Evolutionary conservation across 2,888 invertebrate genomes (phyloP), one percentile per base, ranked within the genome.

Genomic region (Bursaphelenchus okinawaensis): DNA sequence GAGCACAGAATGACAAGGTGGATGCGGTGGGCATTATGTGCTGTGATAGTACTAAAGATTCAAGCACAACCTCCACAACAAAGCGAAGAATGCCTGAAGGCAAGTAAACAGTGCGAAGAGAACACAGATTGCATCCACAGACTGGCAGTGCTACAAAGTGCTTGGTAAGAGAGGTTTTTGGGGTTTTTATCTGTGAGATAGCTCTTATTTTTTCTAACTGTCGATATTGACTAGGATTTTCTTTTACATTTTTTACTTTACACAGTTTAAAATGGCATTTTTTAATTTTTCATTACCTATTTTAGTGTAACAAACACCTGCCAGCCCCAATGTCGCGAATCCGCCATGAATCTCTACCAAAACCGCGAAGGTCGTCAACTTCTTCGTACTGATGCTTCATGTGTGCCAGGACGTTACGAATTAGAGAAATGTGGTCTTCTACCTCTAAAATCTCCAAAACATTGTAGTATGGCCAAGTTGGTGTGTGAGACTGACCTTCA

Each of bases 281-380:
- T 52, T 52, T 22, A 52, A 7, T n/a, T 27, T 29, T 54, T 23
- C 31, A n/a, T 9, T 7, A 27, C 22, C 28, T 12, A 52, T 77
- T 79, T 27, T 68, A 81, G 82, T 61, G 74, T 74, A 50, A 81
- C 79, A 7, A 75, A 75, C 56, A 81, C 80, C 0, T 82, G 82
- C 62, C 80, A 81, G 54, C 78, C 78, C 8, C 81, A 82, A 62
- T 82, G 82, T 58, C 62, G 80, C 40, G 74, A 69, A 52, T 79
- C 82, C 20, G 80, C 79, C 4, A 61, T 82, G 60, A 82, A 82
- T 55, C 71, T 82, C 50, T 82, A 79, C 63, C 82, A 82, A 62
- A 81, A 78, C 55, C 73, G 76, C 22, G 69, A 79, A 27, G 81
- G 81, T n/a, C 62, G 81, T 28, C 64, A 68, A 16, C 70, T 78